phyloP scores from a whole-genome alignment of 1,140 invertebrate species.

The Meloidogyne exigua region DNA sequence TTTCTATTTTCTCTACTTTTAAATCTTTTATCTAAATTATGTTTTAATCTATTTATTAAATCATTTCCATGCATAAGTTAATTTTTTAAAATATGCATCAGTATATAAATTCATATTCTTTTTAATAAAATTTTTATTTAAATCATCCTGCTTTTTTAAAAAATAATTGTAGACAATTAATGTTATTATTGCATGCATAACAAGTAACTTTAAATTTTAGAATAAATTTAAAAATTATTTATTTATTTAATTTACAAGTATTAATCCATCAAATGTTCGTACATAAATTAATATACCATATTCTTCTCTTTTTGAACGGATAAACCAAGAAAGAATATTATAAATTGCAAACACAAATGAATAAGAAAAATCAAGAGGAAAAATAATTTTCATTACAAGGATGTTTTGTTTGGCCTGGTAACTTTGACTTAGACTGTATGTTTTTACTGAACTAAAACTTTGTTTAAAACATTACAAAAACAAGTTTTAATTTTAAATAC shows the following conservation, averaged over 20 bases:
- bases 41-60: background rate
- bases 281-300: slow-evolving; percentile 1
- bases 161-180: slow-evolving; percentile 21
- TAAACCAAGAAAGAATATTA: slow-evolving; percentile 16
- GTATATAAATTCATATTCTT: background rate
- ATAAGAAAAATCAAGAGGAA: slow-evolving; percentile 25
- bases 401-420: slow-evolving; percentile 22
- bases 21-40: too few relatives aligned
- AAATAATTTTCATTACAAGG: slow-evolving; percentile 19
- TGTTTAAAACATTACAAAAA: background rate
- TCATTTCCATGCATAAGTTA: background rate
- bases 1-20: too few relatives aligned
- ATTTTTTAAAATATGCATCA: background rate
- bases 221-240: background rate
- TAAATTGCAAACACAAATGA: slow-evolving; percentile 13
- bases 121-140: slow-evolving; percentile 2
- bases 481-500: background rate
- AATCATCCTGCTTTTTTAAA: background rate
- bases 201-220: slow-evolving; percentile 3
- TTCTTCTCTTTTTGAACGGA: background rate
- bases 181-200: slow-evolving; percentile 2
- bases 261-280: background rate
- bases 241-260: background rate
- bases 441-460: slow-evolving; percentile 18
- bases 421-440: slow-evolving; percentile 12